Evolutionary conservation across 2,113 vertebrate species (phyloP), one percentile per base, ranked within the genome.

Genomic region (Nycticorax nycticorax): DNA sequence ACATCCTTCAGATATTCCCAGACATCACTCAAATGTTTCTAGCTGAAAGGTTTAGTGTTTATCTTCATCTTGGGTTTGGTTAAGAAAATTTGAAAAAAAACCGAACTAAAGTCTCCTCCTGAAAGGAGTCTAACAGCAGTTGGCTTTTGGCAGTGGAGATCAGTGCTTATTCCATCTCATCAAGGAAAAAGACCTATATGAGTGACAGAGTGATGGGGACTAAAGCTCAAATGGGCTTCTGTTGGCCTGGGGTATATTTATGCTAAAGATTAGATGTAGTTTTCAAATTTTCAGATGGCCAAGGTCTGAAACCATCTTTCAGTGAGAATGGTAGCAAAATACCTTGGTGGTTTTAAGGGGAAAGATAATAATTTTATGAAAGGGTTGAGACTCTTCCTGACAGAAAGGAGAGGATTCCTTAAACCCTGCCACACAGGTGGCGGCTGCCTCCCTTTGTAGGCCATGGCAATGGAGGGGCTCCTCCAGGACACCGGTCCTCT

Each of bases 21-120:
- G 55, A n/a, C 33, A 45, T 94, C 14, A 14, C n/a, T 77, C 45
- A 93, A 79, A 63, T 91, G 80, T 64, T 84, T 77, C 41, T 57
- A 80, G 41, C 45, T 93, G 59, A 94, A 93, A 93, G 28, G 24
- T 69, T 90, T 76, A 90, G 56, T 90, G 48, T 88, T 92, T 39
- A 24, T 68, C 13, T 35, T 62, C 82, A 83, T 90, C 79, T 72
- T 83, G 52, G 18, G 33, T 39, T 95, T 2, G 1, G 15, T 63
- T 63, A 92, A 80, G 47, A 92, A 92, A 92, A 71, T 56, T 30
- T 35, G 3, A 13, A 69, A 91, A 92, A 60, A 92, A 57, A 30
- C 56, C 56, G 28, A 60, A 76, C 39, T 88, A 37, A 83, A 74
- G 68, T 52, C 9, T 78, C 45, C 28, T 67, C 35, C 45, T 81